Conservation (phyloP, 1,140 invertebrate species). For the Schmidtea mediterranea region DNA sequence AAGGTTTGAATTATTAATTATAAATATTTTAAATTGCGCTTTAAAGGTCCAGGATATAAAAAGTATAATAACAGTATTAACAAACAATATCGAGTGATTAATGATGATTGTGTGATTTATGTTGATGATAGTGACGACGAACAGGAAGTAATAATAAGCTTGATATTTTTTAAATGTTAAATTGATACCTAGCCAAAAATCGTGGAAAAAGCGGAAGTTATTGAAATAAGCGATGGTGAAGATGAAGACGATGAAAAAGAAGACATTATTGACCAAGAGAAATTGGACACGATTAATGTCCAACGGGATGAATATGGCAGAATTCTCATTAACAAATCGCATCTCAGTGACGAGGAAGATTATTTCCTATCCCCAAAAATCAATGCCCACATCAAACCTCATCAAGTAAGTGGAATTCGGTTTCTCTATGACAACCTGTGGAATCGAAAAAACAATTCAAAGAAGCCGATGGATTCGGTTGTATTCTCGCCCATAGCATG, state of each 20-base stretch:
- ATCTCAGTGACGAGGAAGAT: constrained; percentile 63
- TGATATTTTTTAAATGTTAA: not conserved
- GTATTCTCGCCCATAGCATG: constrained; percentile 94
- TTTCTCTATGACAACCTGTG: constrained; percentile 88
- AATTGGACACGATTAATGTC: not conserved
- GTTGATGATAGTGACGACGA: not conserved
- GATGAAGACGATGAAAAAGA: constrained; percentile 30
- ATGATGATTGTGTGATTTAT: constrained; percentile 1
- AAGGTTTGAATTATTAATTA: constrained; percentile 15
- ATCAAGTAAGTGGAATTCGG: constrained; percentile 56
- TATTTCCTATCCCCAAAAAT: constrained; percentile 76
- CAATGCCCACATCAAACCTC: constrained; percentile 66
- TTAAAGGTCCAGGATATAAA: constrained; percentile 12
- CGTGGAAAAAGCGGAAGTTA: not conserved
- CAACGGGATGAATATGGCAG: constrained; percentile 49
- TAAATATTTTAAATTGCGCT: constrained; percentile 18
- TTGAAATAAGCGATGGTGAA: constrained; percentile 14
- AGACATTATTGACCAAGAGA: constrained; percentile 33
- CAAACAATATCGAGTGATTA: constrained; percentile 2
- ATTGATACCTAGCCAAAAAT: not conserved
- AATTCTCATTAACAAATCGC: constrained; percentile 78
- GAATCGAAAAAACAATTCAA: constrained; percentile 61
- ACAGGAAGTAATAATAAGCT: not conserved
- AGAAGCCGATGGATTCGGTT: constrained; percentile 71
- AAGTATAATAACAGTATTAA: constrained; percentile 9